These are phyloP conservation scores for Clarias laeviceps DNA, from an alignment of 2,797 vertebrate genomes.

Conservation along the genomic window DNA sequence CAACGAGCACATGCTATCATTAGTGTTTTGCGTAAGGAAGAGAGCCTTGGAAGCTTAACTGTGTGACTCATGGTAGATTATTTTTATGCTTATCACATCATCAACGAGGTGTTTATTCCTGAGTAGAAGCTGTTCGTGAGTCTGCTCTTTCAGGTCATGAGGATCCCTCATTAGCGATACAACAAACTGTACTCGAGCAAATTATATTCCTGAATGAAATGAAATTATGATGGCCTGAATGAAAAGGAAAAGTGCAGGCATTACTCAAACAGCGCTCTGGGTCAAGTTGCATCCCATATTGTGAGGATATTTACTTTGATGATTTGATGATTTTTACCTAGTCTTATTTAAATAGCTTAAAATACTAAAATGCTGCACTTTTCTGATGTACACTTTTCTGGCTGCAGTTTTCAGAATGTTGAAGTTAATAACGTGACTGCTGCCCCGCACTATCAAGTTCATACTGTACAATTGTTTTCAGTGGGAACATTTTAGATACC, in stretches of 20 bases:
- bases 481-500: neutral
- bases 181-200: neutral
- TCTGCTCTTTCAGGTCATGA: neutral
- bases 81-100: neutral
- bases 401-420: neutral
- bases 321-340: neutral
- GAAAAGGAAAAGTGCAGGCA: neutral
- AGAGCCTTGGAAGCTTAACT: neutral
- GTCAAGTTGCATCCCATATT: neutral
- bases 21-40: conserved; percentile 9
- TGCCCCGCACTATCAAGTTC: neutral
- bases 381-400: neutral
- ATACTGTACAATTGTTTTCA: neutral
- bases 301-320: neutral
- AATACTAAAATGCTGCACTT: neutral
- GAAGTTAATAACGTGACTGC: neutral
- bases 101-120: neutral
- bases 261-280: neutral
- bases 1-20: neutral
- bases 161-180: neutral
- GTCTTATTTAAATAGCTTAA: neutral
- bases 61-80: neutral
- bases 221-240: neutral
- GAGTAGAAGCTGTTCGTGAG: neutral
- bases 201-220: neutral